Evolutionary conservation across 2,113 vertebrate genomes (phyloP).

Genomic region (Coracopsis vasa): DNA sequence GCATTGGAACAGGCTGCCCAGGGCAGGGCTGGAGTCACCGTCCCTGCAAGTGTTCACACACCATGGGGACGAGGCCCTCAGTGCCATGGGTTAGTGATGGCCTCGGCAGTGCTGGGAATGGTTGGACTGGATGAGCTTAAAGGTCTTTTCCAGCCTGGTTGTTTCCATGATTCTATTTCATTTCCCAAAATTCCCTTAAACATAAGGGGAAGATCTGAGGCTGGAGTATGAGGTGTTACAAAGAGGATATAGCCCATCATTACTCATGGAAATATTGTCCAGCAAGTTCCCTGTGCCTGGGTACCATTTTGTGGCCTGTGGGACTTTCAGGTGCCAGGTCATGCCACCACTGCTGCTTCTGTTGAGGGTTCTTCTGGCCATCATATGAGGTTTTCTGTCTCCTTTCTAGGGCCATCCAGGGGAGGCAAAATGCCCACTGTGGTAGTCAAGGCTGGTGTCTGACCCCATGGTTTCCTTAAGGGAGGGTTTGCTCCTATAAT

Average conservation of each 20-base stretch:
- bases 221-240: not conserved
- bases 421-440: accelerated
- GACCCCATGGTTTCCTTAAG: not conserved
- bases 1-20: no score
- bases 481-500: not conserved
- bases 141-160: not conserved
- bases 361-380: not conserved
- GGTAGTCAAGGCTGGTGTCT: not conserved
- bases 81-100: not conserved
- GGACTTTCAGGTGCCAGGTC: not conserved
- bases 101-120: not conserved
- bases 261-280: not conserved
- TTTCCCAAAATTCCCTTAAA: not conserved
- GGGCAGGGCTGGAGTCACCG: no score
- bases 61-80: not conserved
- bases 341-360: accelerated
- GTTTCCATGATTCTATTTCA: not conserved
- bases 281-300: accelerated
- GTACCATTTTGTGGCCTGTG: not conserved
- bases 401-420: not conserved
- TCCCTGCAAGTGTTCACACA: no score
- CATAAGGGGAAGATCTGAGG: not conserved
- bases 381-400: accelerated
- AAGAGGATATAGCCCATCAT: accelerated
- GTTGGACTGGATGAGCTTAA: not conserved